Conservation (phyloP, 2,888 invertebrate species). For the Octonoba sinensis region DNA sequence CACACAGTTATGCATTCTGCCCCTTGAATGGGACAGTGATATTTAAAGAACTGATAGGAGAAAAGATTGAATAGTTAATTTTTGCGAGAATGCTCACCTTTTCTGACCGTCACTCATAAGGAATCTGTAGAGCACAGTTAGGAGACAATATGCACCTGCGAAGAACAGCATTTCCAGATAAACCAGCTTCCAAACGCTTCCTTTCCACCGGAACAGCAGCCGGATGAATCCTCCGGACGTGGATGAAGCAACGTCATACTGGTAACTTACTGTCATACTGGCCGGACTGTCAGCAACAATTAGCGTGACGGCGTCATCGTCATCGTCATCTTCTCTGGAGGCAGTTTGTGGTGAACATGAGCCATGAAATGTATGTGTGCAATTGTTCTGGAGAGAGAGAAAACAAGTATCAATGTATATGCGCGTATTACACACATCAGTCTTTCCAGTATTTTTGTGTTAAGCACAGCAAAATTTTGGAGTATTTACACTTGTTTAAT, state of each 20-base stretch:
- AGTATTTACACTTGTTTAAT: no score
- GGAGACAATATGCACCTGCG: slow-evolving; percentile 71
- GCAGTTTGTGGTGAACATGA: no score
- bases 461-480: no score
- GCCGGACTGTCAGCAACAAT: neutral
- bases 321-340: neutral
- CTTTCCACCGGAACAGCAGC: slow-evolving; percentile 76
- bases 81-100: slow-evolving; percentile 69
- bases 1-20: no score
- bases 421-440: no score
- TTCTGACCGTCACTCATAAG: slow-evolving; percentile 73
- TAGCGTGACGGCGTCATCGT: neutral
- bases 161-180: slow-evolving; percentile 75
- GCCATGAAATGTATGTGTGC: no score
- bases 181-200: slow-evolving; percentile 76
- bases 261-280: slow-evolving; percentile 76
- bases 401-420: no score
- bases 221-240: slow-evolving; percentile 76
- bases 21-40: no score
- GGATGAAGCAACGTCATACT: slow-evolving; percentile 76
- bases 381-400: no score
- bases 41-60: no score
- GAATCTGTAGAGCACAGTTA: slow-evolving; percentile 75
- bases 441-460: no score
- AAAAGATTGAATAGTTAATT: no score